Evolutionary conservation across 2,888 invertebrate species (phyloP).

Genomic region (Mesochorus sp.): DNA sequence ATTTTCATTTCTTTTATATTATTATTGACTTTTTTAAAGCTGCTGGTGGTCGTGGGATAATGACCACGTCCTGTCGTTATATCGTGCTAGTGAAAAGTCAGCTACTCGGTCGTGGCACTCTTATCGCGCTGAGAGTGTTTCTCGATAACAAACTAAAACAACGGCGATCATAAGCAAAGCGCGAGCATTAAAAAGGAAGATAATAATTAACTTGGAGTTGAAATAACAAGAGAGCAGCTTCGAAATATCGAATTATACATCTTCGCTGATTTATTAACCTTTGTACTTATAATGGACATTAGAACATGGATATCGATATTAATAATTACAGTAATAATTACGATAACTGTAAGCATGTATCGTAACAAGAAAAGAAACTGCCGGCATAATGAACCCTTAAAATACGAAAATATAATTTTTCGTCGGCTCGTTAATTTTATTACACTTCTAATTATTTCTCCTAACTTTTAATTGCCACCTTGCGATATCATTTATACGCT

Average conservation of each 20-base stretch:
- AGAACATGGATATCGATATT: not conserved
- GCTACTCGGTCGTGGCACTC: slow-evolving; percentile 33
- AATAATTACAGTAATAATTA: not conserved
- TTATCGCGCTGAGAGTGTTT: slow-evolving; percentile 19
- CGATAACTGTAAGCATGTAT: no score
- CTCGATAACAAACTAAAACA: slow-evolving; percentile 55
- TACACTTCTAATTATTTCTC: not conserved
- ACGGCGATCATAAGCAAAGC: not conserved
- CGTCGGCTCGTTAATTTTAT: not conserved
- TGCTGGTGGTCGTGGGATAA: slow-evolving; percentile 59
- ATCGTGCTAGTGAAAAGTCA: not conserved
- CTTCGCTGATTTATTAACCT: not conserved
- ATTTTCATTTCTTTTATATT: slow-evolving; percentile 13
- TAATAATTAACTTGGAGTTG: slow-evolving; percentile 6
- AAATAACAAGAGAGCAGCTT: slow-evolving; percentile 4
- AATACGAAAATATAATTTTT: not conserved
- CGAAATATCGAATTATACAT: not conserved
- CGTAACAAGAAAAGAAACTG: not conserved
- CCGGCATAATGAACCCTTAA: not conserved
- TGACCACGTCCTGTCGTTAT: not conserved
- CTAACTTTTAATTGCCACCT: no score
- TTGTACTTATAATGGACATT: not conserved
- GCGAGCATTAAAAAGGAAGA: not conserved
- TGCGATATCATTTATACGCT: not conserved
- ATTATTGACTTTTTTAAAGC: slow-evolving; percentile 47